These are phyloP conservation scores for Pangasius macronema DNA, from an alignment of 2,797 vertebrate genomes.

Conservation along the genomic window DNA sequence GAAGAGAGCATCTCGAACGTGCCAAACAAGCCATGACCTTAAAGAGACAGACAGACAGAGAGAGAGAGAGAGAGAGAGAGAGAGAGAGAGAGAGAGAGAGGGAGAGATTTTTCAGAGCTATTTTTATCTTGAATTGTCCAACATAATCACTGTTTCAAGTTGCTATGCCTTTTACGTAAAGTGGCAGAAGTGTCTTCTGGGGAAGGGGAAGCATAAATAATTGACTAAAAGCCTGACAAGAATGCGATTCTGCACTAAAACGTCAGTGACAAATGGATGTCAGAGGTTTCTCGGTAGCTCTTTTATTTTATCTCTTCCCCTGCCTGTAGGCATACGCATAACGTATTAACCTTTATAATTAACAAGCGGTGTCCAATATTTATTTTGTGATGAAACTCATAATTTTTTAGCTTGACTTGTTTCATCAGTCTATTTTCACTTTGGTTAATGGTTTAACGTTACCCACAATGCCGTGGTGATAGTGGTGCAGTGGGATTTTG, in stretches of 20 bases:
- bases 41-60: slow-evolving; percentile 45
- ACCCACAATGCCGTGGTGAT: background rate
- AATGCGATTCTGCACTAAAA: slow-evolving; percentile 33
- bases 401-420: background rate
- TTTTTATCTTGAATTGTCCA: slow-evolving; percentile 18
- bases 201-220: slow-evolving; percentile 52
- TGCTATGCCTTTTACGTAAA: slow-evolving; percentile 38
- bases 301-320: background rate
- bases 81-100: slow-evolving; percentile 23
- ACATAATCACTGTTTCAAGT: slow-evolving; percentile 26
- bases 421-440: background rate
- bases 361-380: background rate
- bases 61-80: slow-evolving; percentile 31
- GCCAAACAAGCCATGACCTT: slow-evolving; percentile 95
- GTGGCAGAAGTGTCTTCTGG: slow-evolving; percentile 47
- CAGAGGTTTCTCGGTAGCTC: background rate
- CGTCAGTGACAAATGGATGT: slow-evolving; percentile 41
- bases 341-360: background rate
- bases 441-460: background rate
- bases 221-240: slow-evolving; percentile 53
- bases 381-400: background rate
- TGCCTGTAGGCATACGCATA: background rate
- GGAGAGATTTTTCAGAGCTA: slow-evolving; percentile 12
- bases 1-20: slow-evolving; percentile 99
- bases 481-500: background rate